A percentile compares a stretch with the other conserved stretches of the same genome.
These are phyloP conservation scores for Smittia aterrima DNA, from an alignment of 2,888 invertebrate species.

Conservation along the genomic window DNA sequence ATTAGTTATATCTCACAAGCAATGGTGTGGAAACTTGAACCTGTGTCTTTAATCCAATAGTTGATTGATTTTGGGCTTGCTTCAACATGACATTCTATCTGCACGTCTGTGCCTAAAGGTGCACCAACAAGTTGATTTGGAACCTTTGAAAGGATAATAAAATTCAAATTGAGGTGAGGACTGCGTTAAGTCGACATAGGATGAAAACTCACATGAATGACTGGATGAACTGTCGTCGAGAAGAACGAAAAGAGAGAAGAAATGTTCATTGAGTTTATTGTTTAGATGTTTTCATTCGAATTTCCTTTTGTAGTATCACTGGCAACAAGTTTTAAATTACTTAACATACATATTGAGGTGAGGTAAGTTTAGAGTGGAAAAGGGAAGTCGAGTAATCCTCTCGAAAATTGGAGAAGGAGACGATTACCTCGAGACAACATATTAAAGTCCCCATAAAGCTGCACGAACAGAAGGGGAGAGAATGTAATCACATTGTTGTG, in stretches of 20 bases:
- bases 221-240: slow-evolving; percentile 72
- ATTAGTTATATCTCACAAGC: not conserved
- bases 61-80: slow-evolving; percentile 88
- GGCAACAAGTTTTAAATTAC: slow-evolving; percentile 33
- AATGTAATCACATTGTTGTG: not conserved
- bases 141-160: slow-evolving; percentile 15
- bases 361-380: not conserved
- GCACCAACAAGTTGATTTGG: slow-evolving; percentile 90
- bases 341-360: slow-evolving; percentile 4
- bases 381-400: not conserved
- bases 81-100: slow-evolving; percentile 85
- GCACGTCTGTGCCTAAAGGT: slow-evolving; percentile 81
- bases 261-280: not conserved
- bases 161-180: not conserved
- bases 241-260: slow-evolving; percentile 10
- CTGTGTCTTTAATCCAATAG: slow-evolving; percentile 84
- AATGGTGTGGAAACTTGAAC: slow-evolving; percentile 58
- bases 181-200: not conserved
- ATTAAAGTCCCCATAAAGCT: slow-evolving; percentile 3
- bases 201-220: slow-evolving; percentile 67
- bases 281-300: not conserved
- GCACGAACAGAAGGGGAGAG: not conserved
- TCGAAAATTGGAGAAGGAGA: slow-evolving; percentile 18
- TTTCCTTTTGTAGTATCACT: not conserved
- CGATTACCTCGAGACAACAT: slow-evolving; percentile 35